Evolutionary conservation across 2,888 invertebrate genomes (phyloP).

Genomic region (Napeogenes sylphis): DNA sequence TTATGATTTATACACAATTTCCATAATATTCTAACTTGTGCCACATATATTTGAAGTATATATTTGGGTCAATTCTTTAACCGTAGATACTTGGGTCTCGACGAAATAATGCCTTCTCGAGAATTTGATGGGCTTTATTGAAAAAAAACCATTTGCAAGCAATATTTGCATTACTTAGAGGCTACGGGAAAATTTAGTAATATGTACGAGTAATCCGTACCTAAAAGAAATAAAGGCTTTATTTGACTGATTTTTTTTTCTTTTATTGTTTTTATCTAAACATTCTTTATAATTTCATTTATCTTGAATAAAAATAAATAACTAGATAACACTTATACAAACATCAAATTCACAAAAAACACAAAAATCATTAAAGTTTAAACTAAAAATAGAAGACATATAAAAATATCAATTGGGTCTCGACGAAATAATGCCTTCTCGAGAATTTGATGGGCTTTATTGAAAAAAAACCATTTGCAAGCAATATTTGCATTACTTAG

Average conservation of each 20-base stretch:
- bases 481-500: not conserved
- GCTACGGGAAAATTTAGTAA: too few relatives aligned
- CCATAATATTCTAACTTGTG: slow-evolving; percentile 15
- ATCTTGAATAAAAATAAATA: too few relatives aligned
- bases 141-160: slow-evolving; percentile 2
- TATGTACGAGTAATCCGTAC: too few relatives aligned
- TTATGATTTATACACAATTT: not conserved
- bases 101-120: slow-evolving; percentile 11
- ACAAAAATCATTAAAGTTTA: too few relatives aligned
- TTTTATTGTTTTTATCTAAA: too few relatives aligned
- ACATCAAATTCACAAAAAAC: too few relatives aligned
- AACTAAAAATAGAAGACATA: too few relatives aligned
- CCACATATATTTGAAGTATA: slow-evolving; percentile 14
- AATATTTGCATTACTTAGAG: not conserved
- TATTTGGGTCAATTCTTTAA: slow-evolving; percentile 36
- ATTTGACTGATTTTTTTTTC: too few relatives aligned
- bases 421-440: slow-evolving; percentile 11
- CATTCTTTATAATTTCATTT: too few relatives aligned
- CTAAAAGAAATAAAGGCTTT: too few relatives aligned
- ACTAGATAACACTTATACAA: too few relatives aligned
- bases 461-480: slow-evolving; percentile 2
- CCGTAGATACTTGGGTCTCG: slow-evolving; percentile 8
- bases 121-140: slow-evolving; percentile 8
- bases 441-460: slow-evolving; percentile 8
- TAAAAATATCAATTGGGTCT: not conserved